Evolutionary conservation across 2,888 invertebrate genomes (phyloP).

Genomic region (Galeruca laticollis): DNA sequence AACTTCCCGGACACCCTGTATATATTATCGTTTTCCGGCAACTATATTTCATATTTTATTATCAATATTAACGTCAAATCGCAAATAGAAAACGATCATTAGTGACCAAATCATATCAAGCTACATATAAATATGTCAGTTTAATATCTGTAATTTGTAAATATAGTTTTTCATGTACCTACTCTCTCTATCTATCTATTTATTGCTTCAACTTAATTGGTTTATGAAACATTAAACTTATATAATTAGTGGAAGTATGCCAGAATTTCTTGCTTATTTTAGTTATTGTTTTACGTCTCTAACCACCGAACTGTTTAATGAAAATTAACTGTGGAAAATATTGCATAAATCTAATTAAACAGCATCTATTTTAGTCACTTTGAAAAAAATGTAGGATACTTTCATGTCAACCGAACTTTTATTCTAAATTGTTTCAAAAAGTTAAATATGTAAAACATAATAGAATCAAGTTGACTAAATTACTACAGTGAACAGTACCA

Average conservation of each 20-base stretch:
- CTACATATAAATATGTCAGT: constrained; percentile 4
- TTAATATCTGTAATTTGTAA: not conserved
- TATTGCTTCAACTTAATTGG: not conserved
- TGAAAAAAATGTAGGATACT: too few species aligned
- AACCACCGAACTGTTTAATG: not conserved
- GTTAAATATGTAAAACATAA: too few species aligned
- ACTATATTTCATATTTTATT: constrained; percentile 4
- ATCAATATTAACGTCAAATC: not conserved
- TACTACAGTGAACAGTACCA: too few species aligned
- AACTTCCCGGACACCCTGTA: too few species aligned
- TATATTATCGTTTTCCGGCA: not conserved
- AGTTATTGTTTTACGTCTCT: constrained; percentile 1
- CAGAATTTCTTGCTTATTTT: constrained; percentile 6
- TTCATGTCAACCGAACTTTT: too few species aligned
- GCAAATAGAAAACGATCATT: not conserved
- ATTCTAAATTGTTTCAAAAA: too few species aligned
- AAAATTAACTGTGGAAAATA: not conserved
- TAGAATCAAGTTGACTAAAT: too few species aligned
- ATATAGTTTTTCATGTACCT: not conserved
- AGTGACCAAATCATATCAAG: not conserved
- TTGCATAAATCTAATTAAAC: not conserved
- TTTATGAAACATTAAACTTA: constrained; percentile 5
- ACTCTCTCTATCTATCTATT: not conserved
- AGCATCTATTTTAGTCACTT: too few species aligned
- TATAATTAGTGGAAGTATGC: constrained; percentile 2